phyloP scores from a whole-genome alignment of 2,888 invertebrate species.

The Griposia aprilina region DNA sequence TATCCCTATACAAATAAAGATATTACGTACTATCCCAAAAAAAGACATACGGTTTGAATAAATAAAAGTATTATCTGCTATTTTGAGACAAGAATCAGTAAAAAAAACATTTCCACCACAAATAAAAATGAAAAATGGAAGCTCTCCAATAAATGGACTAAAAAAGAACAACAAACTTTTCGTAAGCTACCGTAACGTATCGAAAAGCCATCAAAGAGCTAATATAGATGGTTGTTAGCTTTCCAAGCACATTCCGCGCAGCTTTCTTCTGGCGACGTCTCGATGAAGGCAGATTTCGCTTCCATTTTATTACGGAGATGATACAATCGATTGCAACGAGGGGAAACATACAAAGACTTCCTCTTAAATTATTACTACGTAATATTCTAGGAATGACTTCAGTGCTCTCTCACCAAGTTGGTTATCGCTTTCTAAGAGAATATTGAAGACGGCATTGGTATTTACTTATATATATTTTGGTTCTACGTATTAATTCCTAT shows the following conservation, averaged over 20 bases:
- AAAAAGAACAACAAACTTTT: conserved; percentile 49
- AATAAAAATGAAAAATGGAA: conserved; percentile 45
- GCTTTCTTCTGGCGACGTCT: conserved; percentile 40
- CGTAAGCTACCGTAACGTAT: conserved; percentile 41
- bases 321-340: conserved; percentile 22
- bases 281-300: conserved; percentile 39
- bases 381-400: conserved; percentile 2
- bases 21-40: not conserved
- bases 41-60: not conserved
- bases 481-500: not conserved
- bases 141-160: conserved; percentile 29
- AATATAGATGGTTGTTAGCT: conserved; percentile 48
- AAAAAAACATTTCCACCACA: conserved; percentile 18
- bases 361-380: not conserved
- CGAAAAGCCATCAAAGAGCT: conserved; percentile 46
- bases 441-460: not conserved
- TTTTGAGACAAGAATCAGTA: conserved; percentile 10
- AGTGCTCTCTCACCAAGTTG: not conserved
- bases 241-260: conserved; percentile 43
- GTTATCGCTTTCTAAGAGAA: not conserved
- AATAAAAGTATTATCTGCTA: conserved; percentile 3
- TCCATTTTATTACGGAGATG: conserved; percentile 30
- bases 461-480: too few relatives aligned
- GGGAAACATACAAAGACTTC: conserved; percentile 2
- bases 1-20: not conserved